Conservation (phyloP, 2,113 vertebrate species). For the Mugil cephalus region DNA sequence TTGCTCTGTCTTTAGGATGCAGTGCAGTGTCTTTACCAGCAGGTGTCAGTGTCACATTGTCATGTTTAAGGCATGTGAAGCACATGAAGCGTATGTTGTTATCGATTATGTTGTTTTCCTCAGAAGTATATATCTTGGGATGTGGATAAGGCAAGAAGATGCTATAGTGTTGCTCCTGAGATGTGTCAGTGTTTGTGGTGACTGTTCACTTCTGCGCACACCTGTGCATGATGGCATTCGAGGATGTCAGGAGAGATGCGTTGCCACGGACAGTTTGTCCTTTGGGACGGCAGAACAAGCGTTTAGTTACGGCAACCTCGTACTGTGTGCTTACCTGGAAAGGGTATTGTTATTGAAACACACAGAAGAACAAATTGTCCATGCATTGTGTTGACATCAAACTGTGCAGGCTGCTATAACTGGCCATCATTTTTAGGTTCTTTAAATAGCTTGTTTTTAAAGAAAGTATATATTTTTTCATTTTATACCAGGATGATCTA, state of each 20-base stretch:
- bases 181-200: conserved; percentile 2
- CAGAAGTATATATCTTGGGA: conserved; percentile 18
- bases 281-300: conserved; percentile 7
- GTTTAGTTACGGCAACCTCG: conserved; percentile 35
- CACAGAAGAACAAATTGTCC: neutral
- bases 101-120: neutral
- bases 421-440: too few species aligned
- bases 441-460: too few species aligned
- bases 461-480: too few species aligned
- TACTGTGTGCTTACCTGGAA: neutral
- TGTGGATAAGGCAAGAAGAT: conserved; percentile 28
- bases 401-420: neutral
- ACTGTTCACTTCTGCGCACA: conserved; percentile 9
- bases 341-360: neutral
- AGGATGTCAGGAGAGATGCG: conserved; percentile 33
- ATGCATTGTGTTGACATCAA: neutral
- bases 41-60: conserved; percentile 72
- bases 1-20: conserved; percentile 4
- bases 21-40: conserved; percentile 51
- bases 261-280: conserved; percentile 44
- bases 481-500: neutral
- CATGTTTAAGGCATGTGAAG: neutral
- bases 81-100: conserved; percentile 12
- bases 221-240: neutral
- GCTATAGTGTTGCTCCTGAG: neutral